Evolutionary conservation across 1,140 invertebrate genomes (phyloP), one percentile per base, ranked within the genome.

Genomic region (Meloidogyne hapla): DNA sequence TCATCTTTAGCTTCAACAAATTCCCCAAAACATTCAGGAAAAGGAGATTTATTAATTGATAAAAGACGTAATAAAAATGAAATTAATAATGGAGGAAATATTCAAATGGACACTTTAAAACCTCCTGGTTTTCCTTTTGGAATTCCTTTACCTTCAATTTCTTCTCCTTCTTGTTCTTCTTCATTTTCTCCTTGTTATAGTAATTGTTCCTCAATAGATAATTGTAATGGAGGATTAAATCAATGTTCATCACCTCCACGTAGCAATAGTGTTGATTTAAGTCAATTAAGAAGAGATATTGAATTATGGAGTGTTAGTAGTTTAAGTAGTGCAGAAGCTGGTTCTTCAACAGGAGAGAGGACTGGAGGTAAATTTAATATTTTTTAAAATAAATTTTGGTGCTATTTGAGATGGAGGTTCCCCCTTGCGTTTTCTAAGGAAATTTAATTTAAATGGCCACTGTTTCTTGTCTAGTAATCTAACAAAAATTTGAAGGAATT

Each of bases 251-350:
- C 64, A 15, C 85, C 85, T 25, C 85, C 85, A 23, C 70, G 85
- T 26, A 85, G 83, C 23, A 86, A 87, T 69, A 85, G 83, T 42
- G 80, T 86, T 69, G 85, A 86, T 76, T 69, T 86, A 33, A 87
- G 85, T 10, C 86, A 80, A 48, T 78, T 86, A 56, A 76, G 85
- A 23, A 63, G 85, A 26, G 85, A 86, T 70, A 86, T 86, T 70
- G 85, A 86, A n/a, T 68, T 87, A 42, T 84, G 83, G 74, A 84
- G 82, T 56, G 78, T 86, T 45, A 84, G 80, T 61, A 83, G 79
- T 65, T 79, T 81, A 71, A 83, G 84, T 61, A 78, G 48, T 63
- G 67, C 65, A 38, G 85, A 84, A 25, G 71, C 62, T 48, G 84
- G 73, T 28, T 79, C 76, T 13, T 83, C 81, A 40, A 75, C 23